These are phyloP conservation scores for Coendou prehensilis DNA, from an alignment of 2,797 vertebrate species.

Conservation along the genomic window DNA sequence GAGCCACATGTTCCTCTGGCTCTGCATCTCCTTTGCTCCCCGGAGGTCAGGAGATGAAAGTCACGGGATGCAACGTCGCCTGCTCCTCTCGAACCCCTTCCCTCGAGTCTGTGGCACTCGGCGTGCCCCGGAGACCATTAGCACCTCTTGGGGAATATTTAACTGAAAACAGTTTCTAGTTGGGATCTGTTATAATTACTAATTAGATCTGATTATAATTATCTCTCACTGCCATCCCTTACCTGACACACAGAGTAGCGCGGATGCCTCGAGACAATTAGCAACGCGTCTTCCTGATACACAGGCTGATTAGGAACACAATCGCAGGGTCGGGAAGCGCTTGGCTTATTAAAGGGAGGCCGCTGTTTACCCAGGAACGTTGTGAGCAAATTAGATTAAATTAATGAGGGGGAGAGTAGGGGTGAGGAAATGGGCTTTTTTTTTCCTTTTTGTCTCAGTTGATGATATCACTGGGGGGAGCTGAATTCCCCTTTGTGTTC, in stretches of 20 bases:
- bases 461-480: background rate
- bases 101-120: background rate
- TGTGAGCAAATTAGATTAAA: constrained; percentile 87
- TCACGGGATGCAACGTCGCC: rapidly evolving
- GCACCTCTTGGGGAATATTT: constrained; percentile 80
- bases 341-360: constrained; percentile 81
- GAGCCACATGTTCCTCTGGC: rapidly evolving
- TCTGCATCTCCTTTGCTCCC: background rate
- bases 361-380: constrained; percentile 84
- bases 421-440: constrained; percentile 46
- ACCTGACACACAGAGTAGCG: constrained; percentile 83
- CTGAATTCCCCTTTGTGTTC: background rate
- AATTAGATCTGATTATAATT: constrained; percentile 89
- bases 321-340: constrained; percentile 63
- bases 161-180: constrained; percentile 85
- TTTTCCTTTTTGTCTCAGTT: constrained; percentile 34
- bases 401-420: constrained; percentile 82
- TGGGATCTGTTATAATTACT: constrained; percentile 87
- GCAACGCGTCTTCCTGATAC: constrained; percentile 78
- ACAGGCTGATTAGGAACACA: constrained; percentile 80
- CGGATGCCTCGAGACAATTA: constrained; percentile 85
- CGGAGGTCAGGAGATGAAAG: background rate
- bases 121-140: background rate
- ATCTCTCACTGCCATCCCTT: constrained; percentile 85
- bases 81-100: background rate